Evolutionary conservation across 2,113 vertebrate species (phyloP), one percentile per base, ranked within the genome.

Genomic region (Cochlearius cochlearius): DNA sequence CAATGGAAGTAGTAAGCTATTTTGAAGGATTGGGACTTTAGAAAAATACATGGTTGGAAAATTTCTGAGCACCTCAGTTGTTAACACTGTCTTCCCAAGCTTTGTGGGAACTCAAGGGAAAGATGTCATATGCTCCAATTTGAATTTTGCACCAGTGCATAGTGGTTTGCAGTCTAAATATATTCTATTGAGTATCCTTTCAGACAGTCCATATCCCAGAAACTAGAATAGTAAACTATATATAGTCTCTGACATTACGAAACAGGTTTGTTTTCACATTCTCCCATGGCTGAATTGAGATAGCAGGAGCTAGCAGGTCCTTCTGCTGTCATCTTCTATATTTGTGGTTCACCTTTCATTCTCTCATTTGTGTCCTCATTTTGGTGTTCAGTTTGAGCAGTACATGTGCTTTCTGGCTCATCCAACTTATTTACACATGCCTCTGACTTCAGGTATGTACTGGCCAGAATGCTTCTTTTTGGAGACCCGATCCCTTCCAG

Each of bases 231-330:
- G 79, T 92, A 91, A 88, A 86, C 91, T 86, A 91, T 92, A 94
- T 92, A 92, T 96, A 95, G 94, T 92, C 71, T 81, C 52, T 95
- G 86, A 88, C 93, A 83, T 92, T 92, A 86, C 91, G 92, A 79
- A 94, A n/a, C 83, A 83, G 72, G 83, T 86, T 97, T 94, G 67
- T 82, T 97, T 94, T 83, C 53, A 88, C 83, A 83, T 94, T 95
- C 75, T 93, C 36, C 38, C 10, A 13, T 56, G 88, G 62, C 56
- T 92, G 82, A 95, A 82, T 72, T 78, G 60, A 90, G 68, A 58
- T 19, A 81, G 50, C 75, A 94, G 88, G 68, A 87, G 53, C 49
- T 56, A 86, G 49, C 77, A 88, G 73, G 86, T 72, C 41, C 26
- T 95, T 23, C 58, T 95, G 45, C 56, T 96, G 59, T 66, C 93